These are phyloP conservation scores for Oscheius sp. DNA, from an alignment of 2,888 invertebrate species.

Conservation along the genomic window DNA sequence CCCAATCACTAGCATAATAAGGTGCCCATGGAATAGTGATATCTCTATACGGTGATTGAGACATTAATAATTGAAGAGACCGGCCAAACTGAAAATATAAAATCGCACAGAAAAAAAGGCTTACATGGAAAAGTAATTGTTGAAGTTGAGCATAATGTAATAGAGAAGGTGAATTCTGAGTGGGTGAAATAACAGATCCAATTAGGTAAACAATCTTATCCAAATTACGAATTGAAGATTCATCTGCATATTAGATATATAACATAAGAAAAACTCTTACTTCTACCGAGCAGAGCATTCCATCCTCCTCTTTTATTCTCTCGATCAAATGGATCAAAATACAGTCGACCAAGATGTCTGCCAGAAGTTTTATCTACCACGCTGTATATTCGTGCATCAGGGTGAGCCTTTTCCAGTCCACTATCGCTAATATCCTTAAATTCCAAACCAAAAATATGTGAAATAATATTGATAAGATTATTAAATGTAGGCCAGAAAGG, in stretches of 20 bases:
- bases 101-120: not conserved
- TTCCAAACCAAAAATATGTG: slow-evolving; percentile 60
- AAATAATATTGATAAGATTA: slow-evolving; percentile 53
- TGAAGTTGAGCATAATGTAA: slow-evolving; percentile 65
- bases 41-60: slow-evolving; percentile 80
- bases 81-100: slow-evolving; percentile 81
- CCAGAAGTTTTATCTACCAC: slow-evolving; percentile 61
- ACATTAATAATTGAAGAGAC: slow-evolving; percentile 84
- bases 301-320: slow-evolving; percentile 62
- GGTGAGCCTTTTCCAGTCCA: slow-evolving; percentile 61
- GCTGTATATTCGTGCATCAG: slow-evolving; percentile 61
- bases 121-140: slow-evolving; percentile 60
- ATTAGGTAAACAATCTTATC: slow-evolving; percentile 68
- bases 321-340: slow-evolving; percentile 67
- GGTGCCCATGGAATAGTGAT: slow-evolving; percentile 63
- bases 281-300: slow-evolving; percentile 63
- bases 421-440: slow-evolving; percentile 63
- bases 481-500: slow-evolving; percentile 70
- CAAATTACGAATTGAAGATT: slow-evolving; percentile 56
- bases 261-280: slow-evolving; percentile 38
- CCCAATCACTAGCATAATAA: slow-evolving; percentile 82
- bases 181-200: slow-evolving; percentile 61
- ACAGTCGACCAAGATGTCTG: slow-evolving; percentile 53
- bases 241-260: slow-evolving; percentile 41
- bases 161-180: slow-evolving; percentile 45